phyloP scores from a whole-genome alignment of 2,113 vertebrate genomes.

The Sprattus sprattus region DNA sequence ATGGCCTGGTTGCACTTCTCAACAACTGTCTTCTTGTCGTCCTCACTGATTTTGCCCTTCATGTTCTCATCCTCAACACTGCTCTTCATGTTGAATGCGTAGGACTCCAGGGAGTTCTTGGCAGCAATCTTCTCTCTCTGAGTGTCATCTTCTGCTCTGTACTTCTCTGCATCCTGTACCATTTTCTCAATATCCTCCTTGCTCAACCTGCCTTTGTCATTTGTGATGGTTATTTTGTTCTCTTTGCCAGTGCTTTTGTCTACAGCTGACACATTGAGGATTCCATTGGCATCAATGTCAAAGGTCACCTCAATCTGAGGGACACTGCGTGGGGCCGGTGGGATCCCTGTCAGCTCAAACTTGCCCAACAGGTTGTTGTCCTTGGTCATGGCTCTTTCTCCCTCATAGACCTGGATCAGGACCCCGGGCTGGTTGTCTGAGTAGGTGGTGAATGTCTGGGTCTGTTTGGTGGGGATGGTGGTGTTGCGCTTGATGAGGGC shows the following conservation, averaged over 20 bases:
- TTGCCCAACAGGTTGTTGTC: slow-evolving; percentile 7
- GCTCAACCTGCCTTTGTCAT: slow-evolving; percentile 3
- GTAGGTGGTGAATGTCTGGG: slow-evolving; percentile 3
- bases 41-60: slow-evolving; percentile 3
- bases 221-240: slow-evolving; percentile 2
- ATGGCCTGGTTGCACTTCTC: slow-evolving; percentile 15
- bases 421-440: neutral
- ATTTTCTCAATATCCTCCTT: neutral
- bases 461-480: slow-evolving; percentile 10
- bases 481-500: slow-evolving; percentile 6
- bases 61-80: neutral
- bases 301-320: neutral
- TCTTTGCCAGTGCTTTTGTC: slow-evolving; percentile 7
- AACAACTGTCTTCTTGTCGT: neutral
- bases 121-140: slow-evolving; percentile 1
- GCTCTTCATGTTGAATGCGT: slow-evolving; percentile 12
- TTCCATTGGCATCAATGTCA: neutral
- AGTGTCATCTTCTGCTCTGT: neutral
- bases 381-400: neutral
- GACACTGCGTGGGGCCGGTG: neutral
- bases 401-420: neutral
- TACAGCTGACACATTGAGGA: neutral
- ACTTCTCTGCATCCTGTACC: neutral
- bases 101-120: slow-evolving; percentile 11
- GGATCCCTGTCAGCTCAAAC: neutral